Evolutionary conservation across 35 echinoderm and acorn worm genomes (phyloP).

Genomic region (Acanthaster planci): DNA sequence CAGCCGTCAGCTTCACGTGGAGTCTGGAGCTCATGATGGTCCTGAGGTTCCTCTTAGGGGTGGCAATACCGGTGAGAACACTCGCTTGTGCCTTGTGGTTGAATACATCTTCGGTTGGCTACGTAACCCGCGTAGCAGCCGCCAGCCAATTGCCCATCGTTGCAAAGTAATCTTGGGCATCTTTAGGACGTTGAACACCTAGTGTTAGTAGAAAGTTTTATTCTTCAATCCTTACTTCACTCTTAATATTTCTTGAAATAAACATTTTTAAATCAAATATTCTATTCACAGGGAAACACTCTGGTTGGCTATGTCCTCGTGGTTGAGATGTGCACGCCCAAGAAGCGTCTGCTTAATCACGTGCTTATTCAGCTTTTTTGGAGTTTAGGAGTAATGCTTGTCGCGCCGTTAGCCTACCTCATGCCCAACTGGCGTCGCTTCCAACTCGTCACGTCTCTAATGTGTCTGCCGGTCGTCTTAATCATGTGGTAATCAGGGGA

Average conservation of each 20-base stretch:
- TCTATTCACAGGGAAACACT: not conserved
- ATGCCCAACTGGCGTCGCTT: slow-evolving; percentile 1
- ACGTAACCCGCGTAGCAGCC: too few relatives aligned
- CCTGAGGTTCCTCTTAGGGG: not conserved
- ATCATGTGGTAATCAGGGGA: not conserved
- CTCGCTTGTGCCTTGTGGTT: not conserved
- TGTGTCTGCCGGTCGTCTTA: not conserved
- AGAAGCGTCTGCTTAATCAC: not conserved
- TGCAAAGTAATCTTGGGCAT: too few relatives aligned
- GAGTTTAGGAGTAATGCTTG: not conserved
- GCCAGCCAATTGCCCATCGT: too few relatives aligned
- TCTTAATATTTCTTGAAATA: too few relatives aligned
- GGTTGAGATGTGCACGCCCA: not conserved
- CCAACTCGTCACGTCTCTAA: not conserved
- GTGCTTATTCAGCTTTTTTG: not conserved
- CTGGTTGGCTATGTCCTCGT: not conserved
- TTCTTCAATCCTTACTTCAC: too few relatives aligned
- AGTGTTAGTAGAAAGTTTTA: too few relatives aligned
- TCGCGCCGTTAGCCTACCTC: not conserved
- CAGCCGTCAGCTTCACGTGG: slow-evolving; percentile 7
- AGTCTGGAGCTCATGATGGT: not conserved
- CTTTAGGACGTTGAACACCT: too few relatives aligned
- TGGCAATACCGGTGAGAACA: not conserved
- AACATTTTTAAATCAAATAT: not conserved
- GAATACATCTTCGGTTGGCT: too few relatives aligned